These are phyloP conservation scores for cattle (Bos taurus) DNA, from an alignment of 2,113 vertebrate genomes.

Conservation along the genomic window DNA sequence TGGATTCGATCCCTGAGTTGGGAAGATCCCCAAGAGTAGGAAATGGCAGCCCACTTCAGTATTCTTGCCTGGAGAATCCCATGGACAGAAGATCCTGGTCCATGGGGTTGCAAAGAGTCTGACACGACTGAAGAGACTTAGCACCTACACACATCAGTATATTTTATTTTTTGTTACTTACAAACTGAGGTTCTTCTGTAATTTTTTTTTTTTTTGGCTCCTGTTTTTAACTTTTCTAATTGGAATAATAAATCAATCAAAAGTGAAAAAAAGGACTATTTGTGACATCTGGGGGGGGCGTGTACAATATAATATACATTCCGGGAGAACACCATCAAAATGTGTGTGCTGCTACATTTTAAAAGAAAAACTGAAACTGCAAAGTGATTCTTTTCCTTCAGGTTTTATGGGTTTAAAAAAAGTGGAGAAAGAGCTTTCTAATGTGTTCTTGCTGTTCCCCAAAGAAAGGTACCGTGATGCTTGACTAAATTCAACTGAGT, in stretches of 20 bases:
- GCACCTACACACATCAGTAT: not conserved
- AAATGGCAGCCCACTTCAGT: not conserved
- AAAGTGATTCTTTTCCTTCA: conserved; percentile 15
- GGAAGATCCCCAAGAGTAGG: not conserved
- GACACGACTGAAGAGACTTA: not conserved
- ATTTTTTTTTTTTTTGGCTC: not conserved
- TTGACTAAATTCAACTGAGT: not conserved
- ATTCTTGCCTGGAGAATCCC: not conserved
- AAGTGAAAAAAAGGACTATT: not conserved
- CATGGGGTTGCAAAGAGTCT: not conserved
- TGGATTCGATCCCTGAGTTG: not conserved
- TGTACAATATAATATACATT: not conserved
- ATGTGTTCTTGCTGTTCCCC: not conserved
- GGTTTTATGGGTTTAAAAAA: not conserved
- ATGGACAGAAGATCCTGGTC: not conserved
- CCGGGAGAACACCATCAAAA: not conserved
- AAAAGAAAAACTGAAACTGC: not conserved
- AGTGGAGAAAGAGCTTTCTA: not conserved
- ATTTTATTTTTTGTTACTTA: conserved; percentile 20
- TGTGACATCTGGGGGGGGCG: not conserved
- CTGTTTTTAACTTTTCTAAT: conserved; percentile 19
- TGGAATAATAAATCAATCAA: not conserved
- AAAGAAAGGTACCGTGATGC: not conserved
- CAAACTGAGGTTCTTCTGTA: not conserved
- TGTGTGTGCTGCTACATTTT: not conserved